phyloP scores from a whole-genome alignment of 2,113 vertebrate genomes.

The Tachycineta bicolor region DNA sequence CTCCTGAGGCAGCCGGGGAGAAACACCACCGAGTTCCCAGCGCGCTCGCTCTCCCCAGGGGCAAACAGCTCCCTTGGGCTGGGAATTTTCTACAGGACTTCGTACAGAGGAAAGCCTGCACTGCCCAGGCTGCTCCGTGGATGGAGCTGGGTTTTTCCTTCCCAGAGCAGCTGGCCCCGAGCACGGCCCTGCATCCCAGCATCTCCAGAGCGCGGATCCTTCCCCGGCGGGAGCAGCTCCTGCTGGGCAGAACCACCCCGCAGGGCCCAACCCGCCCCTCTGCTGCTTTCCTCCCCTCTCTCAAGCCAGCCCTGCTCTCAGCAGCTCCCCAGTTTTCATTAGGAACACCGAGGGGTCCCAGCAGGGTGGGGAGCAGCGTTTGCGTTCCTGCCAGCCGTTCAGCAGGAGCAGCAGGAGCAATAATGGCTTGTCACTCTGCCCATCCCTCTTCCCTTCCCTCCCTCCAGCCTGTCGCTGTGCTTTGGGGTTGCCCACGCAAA shows the following conservation, averaged over 20 bases:
- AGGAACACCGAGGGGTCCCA: neutral
- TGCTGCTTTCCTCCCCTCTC: neutral
- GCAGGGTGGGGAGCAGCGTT: neutral
- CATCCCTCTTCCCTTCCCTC: neutral
- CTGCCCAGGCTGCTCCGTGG: fast-evolving
- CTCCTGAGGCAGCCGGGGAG: neutral
- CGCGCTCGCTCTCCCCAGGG: neutral
- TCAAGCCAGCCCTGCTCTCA: neutral
- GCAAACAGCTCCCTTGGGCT: neutral
- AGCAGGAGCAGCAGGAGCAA: neutral
- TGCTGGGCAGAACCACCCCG: neutral
- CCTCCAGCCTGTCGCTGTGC: neutral
- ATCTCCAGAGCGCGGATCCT: neutral
- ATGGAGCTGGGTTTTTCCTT: neutral
- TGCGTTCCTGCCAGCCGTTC: neutral
- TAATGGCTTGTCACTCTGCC: neutral
- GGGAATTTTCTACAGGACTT: neutral
- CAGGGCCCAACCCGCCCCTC: neutral
- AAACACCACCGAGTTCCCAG: neutral
- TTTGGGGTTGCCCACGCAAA: neutral
- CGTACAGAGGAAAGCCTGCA: neutral
- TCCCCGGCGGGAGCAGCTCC: fast-evolving
- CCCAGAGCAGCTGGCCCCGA: neutral
- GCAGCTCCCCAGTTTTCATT: neutral
- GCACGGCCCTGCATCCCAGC: neutral